Conservation (phyloP, 2,888 invertebrate genomes). For the Xestia ashworthii region DNA sequence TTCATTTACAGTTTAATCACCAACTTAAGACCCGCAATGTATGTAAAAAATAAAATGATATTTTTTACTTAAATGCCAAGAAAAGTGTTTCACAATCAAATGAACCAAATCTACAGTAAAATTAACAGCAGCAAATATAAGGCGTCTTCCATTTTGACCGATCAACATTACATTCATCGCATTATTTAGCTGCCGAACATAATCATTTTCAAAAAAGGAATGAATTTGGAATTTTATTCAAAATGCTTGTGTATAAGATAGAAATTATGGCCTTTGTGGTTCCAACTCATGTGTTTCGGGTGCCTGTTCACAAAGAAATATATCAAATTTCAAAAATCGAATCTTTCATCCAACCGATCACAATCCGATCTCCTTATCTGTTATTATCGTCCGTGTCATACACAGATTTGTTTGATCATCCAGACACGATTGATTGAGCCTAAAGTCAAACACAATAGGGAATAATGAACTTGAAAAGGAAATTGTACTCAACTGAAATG, state of each 20-base stretch:
- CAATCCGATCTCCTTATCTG: constrained; percentile 33
- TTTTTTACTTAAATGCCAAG: neutral
- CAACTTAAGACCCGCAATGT: neutral
- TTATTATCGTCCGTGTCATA: constrained; percentile 33
- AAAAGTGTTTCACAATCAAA: neutral
- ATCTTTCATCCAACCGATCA: constrained; percentile 12
- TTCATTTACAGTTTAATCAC: neutral
- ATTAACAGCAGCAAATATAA: neutral
- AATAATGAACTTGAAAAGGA: constrained; percentile 33
- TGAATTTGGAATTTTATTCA: neutral
- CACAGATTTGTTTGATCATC: constrained; percentile 44
- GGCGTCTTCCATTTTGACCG: neutral
- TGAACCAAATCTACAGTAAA: neutral
- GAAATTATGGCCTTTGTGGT: neutral
- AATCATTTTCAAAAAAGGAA: neutral
- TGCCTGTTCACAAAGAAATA: neutral
- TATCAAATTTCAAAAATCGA: neutral
- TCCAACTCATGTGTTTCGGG: no score
- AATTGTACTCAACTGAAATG: constrained; percentile 11
- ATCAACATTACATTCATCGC: neutral
- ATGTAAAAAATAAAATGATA: neutral
- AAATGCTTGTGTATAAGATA: neutral
- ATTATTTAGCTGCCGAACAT: neutral
- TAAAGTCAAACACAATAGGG: constrained; percentile 10
- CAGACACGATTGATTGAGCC: constrained; percentile 22